phyloP scores from a whole-genome alignment of 2,113 vertebrate species.

The Tragelaphus scriptus region DNA sequence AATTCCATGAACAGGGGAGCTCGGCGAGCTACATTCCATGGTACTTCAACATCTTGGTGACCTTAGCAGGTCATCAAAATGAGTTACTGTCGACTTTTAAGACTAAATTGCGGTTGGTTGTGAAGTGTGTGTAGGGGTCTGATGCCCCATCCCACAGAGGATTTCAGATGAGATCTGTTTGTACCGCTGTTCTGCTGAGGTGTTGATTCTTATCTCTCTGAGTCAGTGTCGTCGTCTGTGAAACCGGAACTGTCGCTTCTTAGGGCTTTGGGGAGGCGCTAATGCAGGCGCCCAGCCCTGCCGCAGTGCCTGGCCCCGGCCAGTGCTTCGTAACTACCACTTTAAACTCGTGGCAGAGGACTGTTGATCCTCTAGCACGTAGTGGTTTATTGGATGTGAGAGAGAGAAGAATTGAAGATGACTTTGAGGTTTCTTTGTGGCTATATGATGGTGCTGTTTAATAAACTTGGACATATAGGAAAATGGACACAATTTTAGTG shows the following conservation, averaged over 20 bases:
- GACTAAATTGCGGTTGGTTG: not conserved
- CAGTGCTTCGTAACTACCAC: not conserved
- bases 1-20: not conserved
- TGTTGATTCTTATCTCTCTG: not conserved
- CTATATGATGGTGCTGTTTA: not conserved
- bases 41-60: not conserved
- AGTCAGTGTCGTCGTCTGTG: not conserved
- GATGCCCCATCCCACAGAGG: not conserved
- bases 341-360: not conserved
- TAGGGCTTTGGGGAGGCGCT: not conserved
- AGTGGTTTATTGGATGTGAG: not conserved
- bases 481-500: not conserved
- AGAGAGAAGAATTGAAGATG: not conserved
- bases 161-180: not conserved
- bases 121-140: not conserved
- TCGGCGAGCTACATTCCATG: rapidly evolving
- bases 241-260: no score
- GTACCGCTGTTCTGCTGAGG: not conserved
- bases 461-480: not conserved
- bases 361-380: not conserved
- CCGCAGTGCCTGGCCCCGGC: no score
- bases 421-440: not conserved
- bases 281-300: not conserved
- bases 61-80: not conserved
- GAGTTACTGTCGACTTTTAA: not conserved